Evolutionary conservation across 1,140 invertebrate genomes (phyloP).

Genomic region (Plodia interpunctella): DNA sequence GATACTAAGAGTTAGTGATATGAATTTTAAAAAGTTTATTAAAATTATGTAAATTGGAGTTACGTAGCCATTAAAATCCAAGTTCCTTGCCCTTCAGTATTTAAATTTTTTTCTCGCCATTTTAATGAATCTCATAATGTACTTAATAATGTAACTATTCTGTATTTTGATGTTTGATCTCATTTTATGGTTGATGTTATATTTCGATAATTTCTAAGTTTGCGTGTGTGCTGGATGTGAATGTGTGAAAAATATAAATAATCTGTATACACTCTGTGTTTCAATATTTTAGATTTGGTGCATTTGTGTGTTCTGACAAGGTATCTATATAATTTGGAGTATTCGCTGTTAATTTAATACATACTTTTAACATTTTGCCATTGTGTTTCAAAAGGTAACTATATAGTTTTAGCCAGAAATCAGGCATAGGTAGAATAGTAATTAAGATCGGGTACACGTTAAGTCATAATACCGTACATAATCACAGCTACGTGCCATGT

Average conservation of each 20-base stretch:
- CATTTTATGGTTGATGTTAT: slow-evolving; percentile 24
- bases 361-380: not conserved
- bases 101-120: slow-evolving; percentile 33
- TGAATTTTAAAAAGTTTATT: not conserved
- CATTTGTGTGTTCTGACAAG: not conserved
- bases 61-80: slow-evolving; percentile 27
- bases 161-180: slow-evolving; percentile 37
- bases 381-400: not conserved
- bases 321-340: not conserved
- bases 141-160: slow-evolving; percentile 32
- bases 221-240: slow-evolving; percentile 10
- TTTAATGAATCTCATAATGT: slow-evolving; percentile 36
- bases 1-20: not conserved
- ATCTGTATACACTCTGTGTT: not conserved
- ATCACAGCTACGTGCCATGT: too few species aligned
- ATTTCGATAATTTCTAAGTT: slow-evolving; percentile 14
- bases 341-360: not conserved
- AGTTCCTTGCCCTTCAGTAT: slow-evolving; percentile 43
- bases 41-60: slow-evolving; percentile 6
- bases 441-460: not conserved
- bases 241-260: slow-evolving; percentile 8
- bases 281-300: not conserved
- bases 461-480: too few species aligned
- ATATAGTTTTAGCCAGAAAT: not conserved
- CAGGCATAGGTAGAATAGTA: not conserved